phyloP scores from a whole-genome alignment of 2,888 invertebrate species.

The Platycnemis pennipes region DNA sequence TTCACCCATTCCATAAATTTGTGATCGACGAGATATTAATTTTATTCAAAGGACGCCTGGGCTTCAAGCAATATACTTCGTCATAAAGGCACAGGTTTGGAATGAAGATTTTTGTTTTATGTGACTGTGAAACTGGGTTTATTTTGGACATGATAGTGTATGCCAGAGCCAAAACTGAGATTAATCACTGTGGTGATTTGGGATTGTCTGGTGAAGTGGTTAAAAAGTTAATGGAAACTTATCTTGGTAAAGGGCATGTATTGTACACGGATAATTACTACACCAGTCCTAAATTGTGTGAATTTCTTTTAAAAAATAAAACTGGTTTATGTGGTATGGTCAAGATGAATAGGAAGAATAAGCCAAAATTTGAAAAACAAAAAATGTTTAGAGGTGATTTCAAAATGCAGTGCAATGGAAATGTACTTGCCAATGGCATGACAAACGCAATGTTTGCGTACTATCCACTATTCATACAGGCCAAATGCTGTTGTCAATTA shows the following conservation, averaged over 20 bases:
- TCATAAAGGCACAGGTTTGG: no score
- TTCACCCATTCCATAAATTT: neutral
- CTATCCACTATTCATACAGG: neutral
- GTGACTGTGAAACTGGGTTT: no score
- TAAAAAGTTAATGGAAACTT: neutral
- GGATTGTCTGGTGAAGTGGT: conserved; percentile 29
- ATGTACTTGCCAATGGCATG: no score
- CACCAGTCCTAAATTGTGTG: neutral
- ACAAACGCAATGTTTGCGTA: no score
- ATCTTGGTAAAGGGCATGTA: no score
- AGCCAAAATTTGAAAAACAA: neutral
- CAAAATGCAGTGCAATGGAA: neutral
- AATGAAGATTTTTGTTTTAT: no score
- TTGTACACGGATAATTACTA: neutral
- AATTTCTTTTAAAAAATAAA: neutral
- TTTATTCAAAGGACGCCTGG: conserved; percentile 33
- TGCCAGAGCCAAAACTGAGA: no score
- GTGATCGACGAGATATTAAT: conserved; percentile 12
- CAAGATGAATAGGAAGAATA: no score
- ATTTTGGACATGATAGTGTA: no score
- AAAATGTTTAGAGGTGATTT: neutral
- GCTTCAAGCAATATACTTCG: neutral
- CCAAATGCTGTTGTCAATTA: neutral
- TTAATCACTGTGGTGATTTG: neutral
- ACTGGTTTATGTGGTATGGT: neutral